A percentile compares a stretch with the other conserved stretches of the same genome.
These are phyloP conservation scores for Micromys minutus DNA, from an alignment of 2,113 vertebrate species.

Conservation along the genomic window DNA sequence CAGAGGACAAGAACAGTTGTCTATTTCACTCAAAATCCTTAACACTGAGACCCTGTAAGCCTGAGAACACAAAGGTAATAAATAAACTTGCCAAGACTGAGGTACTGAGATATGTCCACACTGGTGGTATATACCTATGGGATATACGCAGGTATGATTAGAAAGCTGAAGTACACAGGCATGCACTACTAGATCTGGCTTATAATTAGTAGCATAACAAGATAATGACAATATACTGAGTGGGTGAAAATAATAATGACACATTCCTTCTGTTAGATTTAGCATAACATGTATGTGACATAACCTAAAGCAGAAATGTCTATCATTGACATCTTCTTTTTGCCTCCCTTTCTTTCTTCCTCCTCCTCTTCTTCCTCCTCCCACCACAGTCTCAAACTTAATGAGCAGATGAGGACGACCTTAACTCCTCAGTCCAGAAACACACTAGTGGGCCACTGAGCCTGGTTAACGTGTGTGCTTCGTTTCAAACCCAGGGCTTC, in stretches of 20 bases:
- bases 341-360: background rate
- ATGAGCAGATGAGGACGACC: background rate
- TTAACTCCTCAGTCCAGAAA: background rate
- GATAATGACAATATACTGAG: background rate
- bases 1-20: background rate
- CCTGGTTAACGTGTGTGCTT: background rate
- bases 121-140: background rate
- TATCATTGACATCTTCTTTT: background rate
- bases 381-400: background rate
- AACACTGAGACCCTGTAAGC: background rate
- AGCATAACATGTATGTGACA: background rate
- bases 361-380: background rate
- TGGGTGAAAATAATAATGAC: background rate
- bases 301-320: background rate
- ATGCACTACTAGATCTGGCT: background rate
- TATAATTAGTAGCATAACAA: constrained; percentile 12
- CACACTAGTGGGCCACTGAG: background rate
- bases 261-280: background rate
- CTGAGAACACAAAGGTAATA: constrained; percentile 21
- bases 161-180: background rate
- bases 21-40: constrained; percentile 40
- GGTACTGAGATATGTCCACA: background rate
- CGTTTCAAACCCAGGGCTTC: background rate
- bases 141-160: background rate
- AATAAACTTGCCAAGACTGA: constrained; percentile 28